phyloP scores from a whole-genome alignment of 2,797 vertebrate species.

The Sphenodon punctatus region DNA sequence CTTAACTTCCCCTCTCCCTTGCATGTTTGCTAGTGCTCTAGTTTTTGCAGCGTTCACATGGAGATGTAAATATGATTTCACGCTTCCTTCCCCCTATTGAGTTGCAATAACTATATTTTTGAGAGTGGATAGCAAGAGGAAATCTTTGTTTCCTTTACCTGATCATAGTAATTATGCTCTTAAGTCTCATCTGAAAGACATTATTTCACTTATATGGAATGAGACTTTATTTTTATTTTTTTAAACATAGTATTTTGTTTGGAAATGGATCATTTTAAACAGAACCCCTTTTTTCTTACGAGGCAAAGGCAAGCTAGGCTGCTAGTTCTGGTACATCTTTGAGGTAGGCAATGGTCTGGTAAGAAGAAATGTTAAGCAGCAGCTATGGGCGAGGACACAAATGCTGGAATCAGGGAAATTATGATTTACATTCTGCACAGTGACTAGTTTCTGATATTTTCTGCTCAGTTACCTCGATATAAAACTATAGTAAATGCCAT shows the following conservation, averaged over 20 bases:
- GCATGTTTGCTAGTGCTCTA: conserved; percentile 4
- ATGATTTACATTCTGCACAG: not conserved
- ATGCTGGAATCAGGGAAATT: no score
- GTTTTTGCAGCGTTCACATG: conserved; percentile 58
- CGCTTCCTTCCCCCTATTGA: conserved; percentile 73
- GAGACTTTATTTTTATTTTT: not conserved
- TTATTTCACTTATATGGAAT: conserved; percentile 36
- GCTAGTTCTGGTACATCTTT: not conserved
- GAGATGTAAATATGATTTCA: conserved; percentile 68
- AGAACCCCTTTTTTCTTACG: conserved; percentile 30
- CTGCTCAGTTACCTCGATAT: no score
- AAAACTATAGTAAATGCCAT: no score
- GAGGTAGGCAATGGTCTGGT: not conserved
- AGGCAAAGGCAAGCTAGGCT: not conserved
- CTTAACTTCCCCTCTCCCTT: conserved; percentile 27
- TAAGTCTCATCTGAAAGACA: conserved; percentile 27
- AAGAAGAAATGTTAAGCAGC: not conserved
- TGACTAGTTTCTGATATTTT: no score
- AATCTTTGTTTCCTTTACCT: conserved; percentile 71
- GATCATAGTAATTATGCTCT: conserved; percentile 60
- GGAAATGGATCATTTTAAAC: conserved; percentile 56
- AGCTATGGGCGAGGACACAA: not conserved
- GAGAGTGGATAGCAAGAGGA: conserved; percentile 60
- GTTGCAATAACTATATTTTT: conserved; percentile 48
- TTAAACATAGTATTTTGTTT: no score